Conservation (phyloP, 2,113 vertebrate species). For the Formicarius rufipectus region DNA sequence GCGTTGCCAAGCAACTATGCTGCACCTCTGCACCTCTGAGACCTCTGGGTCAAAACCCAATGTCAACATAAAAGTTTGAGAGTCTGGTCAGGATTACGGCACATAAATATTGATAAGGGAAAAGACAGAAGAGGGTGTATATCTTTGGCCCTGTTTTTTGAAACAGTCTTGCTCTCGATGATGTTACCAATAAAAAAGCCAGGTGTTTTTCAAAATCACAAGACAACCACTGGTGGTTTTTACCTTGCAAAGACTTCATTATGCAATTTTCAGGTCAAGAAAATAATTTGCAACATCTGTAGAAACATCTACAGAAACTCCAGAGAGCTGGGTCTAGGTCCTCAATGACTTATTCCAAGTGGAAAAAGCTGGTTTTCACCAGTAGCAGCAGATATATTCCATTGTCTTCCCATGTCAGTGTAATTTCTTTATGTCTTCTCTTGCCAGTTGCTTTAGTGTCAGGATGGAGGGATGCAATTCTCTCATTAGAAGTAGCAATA, state of each 20-base stretch:
- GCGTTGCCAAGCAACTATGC: neutral
- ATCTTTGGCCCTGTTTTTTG: neutral
- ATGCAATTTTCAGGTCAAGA: neutral
- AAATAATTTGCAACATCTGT: neutral
- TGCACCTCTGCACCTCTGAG: neutral
- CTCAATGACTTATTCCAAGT: neutral
- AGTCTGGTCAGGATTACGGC: neutral
- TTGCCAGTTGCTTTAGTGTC: neutral
- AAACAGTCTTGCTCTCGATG: neutral
- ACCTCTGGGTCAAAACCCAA: neutral
- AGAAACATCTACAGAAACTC: neutral
- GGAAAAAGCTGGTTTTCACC: neutral
- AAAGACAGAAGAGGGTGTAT: neutral
- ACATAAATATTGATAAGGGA: neutral
- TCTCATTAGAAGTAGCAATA: neutral
- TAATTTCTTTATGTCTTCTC: neutral
- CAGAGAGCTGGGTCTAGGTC: neutral
- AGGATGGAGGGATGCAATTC: neutral
- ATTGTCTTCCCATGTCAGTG: neutral
- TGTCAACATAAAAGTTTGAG: constrained; percentile 13
- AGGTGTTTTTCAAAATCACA: neutral
- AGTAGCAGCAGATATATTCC: neutral
- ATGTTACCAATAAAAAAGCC: neutral
- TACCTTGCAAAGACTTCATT: neutral
- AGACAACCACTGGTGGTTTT: neutral